Conservation (phyloP, 64 coral and sea anemone species). For the Stylophora pistillata region DNA sequence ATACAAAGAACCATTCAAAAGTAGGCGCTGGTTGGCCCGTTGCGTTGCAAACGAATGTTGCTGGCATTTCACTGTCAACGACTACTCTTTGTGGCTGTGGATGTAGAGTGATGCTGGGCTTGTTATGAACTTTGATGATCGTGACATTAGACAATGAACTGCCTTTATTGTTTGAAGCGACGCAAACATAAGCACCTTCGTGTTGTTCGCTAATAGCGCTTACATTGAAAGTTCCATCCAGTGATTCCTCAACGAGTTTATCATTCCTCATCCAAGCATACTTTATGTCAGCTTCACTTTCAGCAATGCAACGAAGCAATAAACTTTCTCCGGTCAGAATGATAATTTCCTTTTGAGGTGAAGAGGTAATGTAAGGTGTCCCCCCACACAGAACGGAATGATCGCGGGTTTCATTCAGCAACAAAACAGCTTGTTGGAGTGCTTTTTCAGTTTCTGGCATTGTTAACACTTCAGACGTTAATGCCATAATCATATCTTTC, state of each 20-base stretch:
- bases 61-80: constrained; percentile 1
- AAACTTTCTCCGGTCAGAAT: constrained; percentile 9
- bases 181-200: constrained; percentile 34
- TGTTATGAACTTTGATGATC: constrained; percentile 11
- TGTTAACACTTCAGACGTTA: background rate
- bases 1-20: constrained; percentile 39
- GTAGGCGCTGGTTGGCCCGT: constrained; percentile 30
- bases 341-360: background rate
- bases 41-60: constrained; percentile 38
- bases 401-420: constrained; percentile 30
- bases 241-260: background rate
- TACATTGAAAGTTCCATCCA: constrained; percentile 30
- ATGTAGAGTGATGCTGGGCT: constrained; percentile 30
- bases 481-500: background rate
- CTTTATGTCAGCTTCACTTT: background rate
- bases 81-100: constrained; percentile 13
- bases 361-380: background rate
- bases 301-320: constrained; percentile 5
- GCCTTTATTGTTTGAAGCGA: constrained; percentile 50
- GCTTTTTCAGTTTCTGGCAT: constrained; percentile 1
- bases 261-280: constrained; percentile 43
- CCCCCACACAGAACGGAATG: constrained; percentile 19
- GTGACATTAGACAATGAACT: constrained; percentile 16
- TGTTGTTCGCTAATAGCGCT: background rate
- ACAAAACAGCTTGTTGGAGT: background rate